These are phyloP conservation scores for Ostrea edulis DNA, from an alignment of 1,140 invertebrate species.

Conservation along the genomic window DNA sequence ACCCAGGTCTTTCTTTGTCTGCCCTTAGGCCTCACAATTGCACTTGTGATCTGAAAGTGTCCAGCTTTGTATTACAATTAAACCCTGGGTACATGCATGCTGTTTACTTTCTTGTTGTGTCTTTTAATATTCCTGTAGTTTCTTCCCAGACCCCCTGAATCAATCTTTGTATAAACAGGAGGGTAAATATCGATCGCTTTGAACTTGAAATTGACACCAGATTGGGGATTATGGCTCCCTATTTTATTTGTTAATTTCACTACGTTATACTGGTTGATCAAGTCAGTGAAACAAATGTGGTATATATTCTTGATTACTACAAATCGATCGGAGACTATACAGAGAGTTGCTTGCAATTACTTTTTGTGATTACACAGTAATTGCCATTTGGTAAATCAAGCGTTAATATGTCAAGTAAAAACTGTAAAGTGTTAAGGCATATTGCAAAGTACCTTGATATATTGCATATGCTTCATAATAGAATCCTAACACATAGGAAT, in stretches of 20 bases:
- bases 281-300: neutral
- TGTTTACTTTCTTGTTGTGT: too few relatives aligned
- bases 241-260: neutral
- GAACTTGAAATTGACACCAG: conserved; percentile 23
- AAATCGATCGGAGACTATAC: neutral
- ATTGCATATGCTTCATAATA: too few relatives aligned
- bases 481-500: too few relatives aligned
- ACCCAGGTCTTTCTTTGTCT: too few relatives aligned
- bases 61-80: too few relatives aligned
- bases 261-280: neutral
- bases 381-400: conserved; percentile 1
- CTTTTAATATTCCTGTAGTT: too few relatives aligned
- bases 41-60: too few relatives aligned
- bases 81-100: too few relatives aligned
- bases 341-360: neutral
- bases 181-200: neutral
- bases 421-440: too few relatives aligned
- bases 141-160: neutral
- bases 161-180: neutral
- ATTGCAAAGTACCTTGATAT: too few relatives aligned
- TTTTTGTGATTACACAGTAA: neutral
- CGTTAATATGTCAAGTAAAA: neutral
- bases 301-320: neutral
- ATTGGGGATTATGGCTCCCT: conserved; percentile 7
- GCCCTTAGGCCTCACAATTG: too few relatives aligned